Evolutionary conservation across 1,140 invertebrate species (phyloP).

Genomic region (Neodiprion lecontei): DNA sequence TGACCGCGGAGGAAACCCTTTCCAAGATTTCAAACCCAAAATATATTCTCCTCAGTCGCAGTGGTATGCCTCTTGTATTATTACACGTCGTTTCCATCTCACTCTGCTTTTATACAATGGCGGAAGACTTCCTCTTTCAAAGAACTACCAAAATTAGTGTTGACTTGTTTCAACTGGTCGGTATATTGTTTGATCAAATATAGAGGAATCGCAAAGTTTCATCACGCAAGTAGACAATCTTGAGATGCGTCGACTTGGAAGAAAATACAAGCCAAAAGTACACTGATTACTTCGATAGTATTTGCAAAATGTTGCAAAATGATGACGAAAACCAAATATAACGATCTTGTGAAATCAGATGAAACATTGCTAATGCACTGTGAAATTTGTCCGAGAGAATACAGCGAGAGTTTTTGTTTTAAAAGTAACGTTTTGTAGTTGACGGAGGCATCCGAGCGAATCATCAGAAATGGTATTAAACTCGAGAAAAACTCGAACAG

Average conservation of each 20-base stretch:
- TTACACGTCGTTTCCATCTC: constrained; percentile 4
- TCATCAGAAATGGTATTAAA: constrained; percentile 16
- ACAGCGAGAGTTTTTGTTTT: neutral
- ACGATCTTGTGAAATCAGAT: no score
- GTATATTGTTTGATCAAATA: neutral
- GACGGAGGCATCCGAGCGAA: neutral
- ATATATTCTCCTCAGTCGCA: neutral
- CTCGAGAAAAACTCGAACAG: neutral
- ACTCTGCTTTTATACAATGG: constrained; percentile 5
- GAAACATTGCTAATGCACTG: no score
- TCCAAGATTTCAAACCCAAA: constrained; percentile 24
- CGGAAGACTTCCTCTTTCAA: constrained; percentile 15
- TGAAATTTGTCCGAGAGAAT: constrained; percentile 8
- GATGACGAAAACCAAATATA: neutral
- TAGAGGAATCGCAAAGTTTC: neutral
- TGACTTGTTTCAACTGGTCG: neutral
- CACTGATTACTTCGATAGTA: neutral
- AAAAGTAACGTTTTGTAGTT: neutral
- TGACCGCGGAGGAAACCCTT: constrained; percentile 58
- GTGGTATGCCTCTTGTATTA: neutral
- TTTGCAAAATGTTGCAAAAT: neutral
- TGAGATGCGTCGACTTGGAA: no score
- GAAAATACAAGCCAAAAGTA: neutral
- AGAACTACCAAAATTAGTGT: neutral
- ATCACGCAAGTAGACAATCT: no score